A percentile compares a stretch with the other conserved stretches of the same genome.
These are phyloP conservation scores for Arion vulgaris DNA, from an alignment of 1,140 invertebrate species.

Conservation along the genomic window DNA sequence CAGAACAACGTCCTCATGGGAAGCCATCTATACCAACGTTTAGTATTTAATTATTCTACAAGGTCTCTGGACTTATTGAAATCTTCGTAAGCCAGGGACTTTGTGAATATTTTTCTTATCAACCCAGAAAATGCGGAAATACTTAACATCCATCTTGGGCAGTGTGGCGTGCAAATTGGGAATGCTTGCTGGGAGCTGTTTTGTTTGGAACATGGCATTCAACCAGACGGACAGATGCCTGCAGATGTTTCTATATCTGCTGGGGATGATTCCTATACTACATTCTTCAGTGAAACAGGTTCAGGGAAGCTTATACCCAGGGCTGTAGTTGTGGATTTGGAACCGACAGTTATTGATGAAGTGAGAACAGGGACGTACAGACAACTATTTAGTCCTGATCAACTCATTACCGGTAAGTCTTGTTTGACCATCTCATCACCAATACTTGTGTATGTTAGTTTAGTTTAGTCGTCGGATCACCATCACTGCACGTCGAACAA, in stretches of 20 bases:
- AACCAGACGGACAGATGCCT: conserved; percentile 82
- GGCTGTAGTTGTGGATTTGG: conserved; percentile 72
- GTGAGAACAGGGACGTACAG: conserved; percentile 79
- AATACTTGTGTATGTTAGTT: no score
- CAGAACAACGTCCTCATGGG: no score
- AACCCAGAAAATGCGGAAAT: conserved; percentile 77
- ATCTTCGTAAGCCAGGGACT: no score
- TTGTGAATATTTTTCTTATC: no score
- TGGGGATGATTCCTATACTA: conserved; percentile 62
- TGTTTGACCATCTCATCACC: background rate
- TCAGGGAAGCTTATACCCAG: conserved; percentile 77
- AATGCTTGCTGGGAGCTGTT: conserved; percentile 87
- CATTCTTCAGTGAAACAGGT: conserved; percentile 23
- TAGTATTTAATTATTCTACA: no score
- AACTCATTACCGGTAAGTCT: conserved; percentile 80
- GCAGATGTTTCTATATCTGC: conserved; percentile 72
- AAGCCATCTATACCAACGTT: no score
- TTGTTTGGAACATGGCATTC: conserved; percentile 86
- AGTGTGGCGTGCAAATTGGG: conserved; percentile 91
- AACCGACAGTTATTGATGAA: conserved; percentile 73
- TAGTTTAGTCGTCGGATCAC: no score
- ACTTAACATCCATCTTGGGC: conserved; percentile 74
- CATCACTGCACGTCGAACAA: no score
- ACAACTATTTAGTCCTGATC: conserved; percentile 77
- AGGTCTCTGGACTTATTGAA: no score